Evolutionary conservation across 2,113 vertebrate genomes (phyloP), one percentile per base, ranked within the genome.

Genomic region (Actenoides lindsayi): DNA sequence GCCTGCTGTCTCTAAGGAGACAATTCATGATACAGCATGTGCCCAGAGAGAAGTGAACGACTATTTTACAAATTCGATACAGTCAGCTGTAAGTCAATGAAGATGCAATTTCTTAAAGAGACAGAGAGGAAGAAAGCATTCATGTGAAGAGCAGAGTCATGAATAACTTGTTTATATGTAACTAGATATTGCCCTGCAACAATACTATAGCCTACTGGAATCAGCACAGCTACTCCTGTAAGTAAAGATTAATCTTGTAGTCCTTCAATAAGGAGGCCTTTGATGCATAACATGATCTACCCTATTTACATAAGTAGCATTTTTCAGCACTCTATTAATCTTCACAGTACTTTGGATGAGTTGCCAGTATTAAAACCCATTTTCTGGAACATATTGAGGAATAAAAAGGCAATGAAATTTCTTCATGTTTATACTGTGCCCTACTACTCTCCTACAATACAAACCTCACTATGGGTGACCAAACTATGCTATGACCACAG

Each of bases 1-100:
- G 75, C 64, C 93, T 94, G 83, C 92, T 94, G 89, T 97, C 95
- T 98, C 97, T 97, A 93, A 97, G 92, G 91, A 88, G 80, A 95
- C 78, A 89, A 97, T 94, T 96, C 92, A 93, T 90, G 94, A 92
- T 94, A 90, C 76, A 96, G 88, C 94, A 96, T 79, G 80, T 69
- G 84, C 86, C 83, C 67, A 96, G 91, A 96, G 85, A 96, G 41
- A 93, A 74, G 73, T 54, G 51, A 90, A 96, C 96, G 68, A 95
- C 48, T 83, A 37, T 94, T 97, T 93, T 84, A 79, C 88, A 87
- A 88, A 73, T 90, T 89, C 27, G 5, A 78, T 83, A 82, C 62
- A 92, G 67, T 83, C 83, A 74, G 94, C 71, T 83, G 33, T 92
- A 89, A 94, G 90, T 90, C 90, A 90, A 94, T 87, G 87, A 90